Evolutionary conservation across 2,113 vertebrate species (phyloP).

Genomic region (Choloepus hoffmanni): DNA sequence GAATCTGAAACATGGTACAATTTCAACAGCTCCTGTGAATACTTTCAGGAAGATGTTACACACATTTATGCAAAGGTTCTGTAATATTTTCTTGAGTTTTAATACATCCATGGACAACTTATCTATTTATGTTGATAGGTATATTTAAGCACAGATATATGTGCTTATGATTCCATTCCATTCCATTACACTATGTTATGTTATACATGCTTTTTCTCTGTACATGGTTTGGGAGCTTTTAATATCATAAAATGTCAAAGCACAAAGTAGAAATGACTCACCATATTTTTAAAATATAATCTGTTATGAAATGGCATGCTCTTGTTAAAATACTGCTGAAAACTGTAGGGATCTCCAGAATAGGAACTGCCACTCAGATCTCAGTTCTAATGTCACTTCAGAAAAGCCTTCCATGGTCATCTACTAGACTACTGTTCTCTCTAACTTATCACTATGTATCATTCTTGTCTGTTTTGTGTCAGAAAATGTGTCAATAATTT

Average conservation of each 20-base stretch:
- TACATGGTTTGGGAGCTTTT: not conserved
- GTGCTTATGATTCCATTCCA: not conserved
- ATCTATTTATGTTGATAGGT: not conserved
- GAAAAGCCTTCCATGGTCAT: not conserved
- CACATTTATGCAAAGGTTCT: not conserved
- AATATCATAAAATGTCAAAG: not conserved
- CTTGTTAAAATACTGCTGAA: not conserved
- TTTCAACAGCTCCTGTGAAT: conserved; percentile 10
- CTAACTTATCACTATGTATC: not conserved
- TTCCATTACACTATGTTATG: not conserved
- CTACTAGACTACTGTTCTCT: not conserved
- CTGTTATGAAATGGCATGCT: not conserved
- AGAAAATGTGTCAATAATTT: not conserved
- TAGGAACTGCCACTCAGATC: not conserved
- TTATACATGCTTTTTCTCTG: not conserved
- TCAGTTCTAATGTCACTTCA: not conserved
- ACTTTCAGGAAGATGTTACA: not conserved
- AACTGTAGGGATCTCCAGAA: not conserved
- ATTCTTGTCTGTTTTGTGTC: not conserved
- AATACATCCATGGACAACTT: not conserved
- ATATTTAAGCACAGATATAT: not conserved
- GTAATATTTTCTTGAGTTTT: not conserved
- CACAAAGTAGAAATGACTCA: not conserved
- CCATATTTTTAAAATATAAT: not conserved
- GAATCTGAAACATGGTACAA: not conserved